A percentile compares a stretch with the other conserved stretches of the same genome.
Evolutionary conservation across 92 coral and sea anemone genomes (phyloP).

Genomic region (Montipora capitata): DNA sequence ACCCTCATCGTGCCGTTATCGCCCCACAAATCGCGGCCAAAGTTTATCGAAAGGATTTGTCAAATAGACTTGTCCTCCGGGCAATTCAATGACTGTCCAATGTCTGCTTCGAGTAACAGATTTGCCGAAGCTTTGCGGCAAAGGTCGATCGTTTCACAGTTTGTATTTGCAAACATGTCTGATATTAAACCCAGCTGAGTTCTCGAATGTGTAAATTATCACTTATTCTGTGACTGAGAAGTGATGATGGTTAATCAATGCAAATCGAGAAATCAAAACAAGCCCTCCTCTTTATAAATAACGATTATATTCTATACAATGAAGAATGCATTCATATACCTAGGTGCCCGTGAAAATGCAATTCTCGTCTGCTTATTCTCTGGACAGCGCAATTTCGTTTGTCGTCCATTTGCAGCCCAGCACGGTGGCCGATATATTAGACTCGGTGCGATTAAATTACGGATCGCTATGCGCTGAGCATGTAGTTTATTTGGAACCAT

Average conservation of each 20-base stretch:
- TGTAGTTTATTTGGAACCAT: neutral
- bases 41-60: constrained; percentile 18
- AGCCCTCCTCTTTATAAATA: constrained; percentile 26
- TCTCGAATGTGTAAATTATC: constrained; percentile 16
- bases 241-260: constrained; percentile 27
- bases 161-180: constrained; percentile 9
- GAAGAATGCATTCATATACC: neutral
- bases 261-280: constrained; percentile 44
- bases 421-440: constrained; percentile 26
- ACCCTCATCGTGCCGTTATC: no score
- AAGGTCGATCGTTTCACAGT: neutral
- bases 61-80: constrained; percentile 31
- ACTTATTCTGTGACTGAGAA: constrained; percentile 6
- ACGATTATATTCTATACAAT: neutral
- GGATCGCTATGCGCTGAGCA: constrained; percentile 16
- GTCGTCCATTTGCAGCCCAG: neutral
- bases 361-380: neutral
- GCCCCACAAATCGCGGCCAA: neutral
- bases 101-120: constrained; percentile 30
- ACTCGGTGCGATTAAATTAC: neutral
- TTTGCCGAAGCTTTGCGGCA: neutral
- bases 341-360: neutral
- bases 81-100: constrained; percentile 10
- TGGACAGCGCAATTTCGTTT: neutral
- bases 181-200: constrained; percentile 3